Evolutionary conservation across 2,888 invertebrate genomes (phyloP).

Genomic region (Pseudoips prasinana): DNA sequence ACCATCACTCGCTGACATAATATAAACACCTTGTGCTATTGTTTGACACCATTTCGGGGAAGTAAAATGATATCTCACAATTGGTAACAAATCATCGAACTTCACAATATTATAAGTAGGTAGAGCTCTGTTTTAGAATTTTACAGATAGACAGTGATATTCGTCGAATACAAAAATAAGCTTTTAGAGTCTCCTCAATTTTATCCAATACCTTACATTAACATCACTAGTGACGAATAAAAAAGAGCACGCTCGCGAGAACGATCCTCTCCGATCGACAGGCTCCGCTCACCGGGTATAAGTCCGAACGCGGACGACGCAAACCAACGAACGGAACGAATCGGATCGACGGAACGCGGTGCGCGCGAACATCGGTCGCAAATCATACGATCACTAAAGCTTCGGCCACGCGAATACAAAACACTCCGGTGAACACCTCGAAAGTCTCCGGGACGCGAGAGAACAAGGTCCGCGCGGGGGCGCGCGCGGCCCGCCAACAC

Average conservation of each 20-base stretch:
- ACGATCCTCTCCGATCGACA: slow-evolving; percentile 61
- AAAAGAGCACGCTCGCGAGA: slow-evolving; percentile 68
- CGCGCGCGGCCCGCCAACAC: slow-evolving; percentile 56
- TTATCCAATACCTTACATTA: slow-evolving; percentile 73
- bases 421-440: slow-evolving; percentile 70
- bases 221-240: slow-evolving; percentile 71
- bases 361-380: slow-evolving; percentile 75
- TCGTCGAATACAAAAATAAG: slow-evolving; percentile 81
- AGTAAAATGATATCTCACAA: slow-evolving; percentile 72
- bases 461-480: slow-evolving; percentile 61
- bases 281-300: slow-evolving; percentile 55
- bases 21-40: slow-evolving; percentile 35
- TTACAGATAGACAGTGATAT: slow-evolving; percentile 73
- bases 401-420: slow-evolving; percentile 75
- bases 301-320: slow-evolving; percentile 48
- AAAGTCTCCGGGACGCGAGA: slow-evolving; percentile 62
- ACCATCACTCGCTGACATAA: slow-evolving; percentile 9
- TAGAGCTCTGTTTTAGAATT: slow-evolving; percentile 66
- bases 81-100: slow-evolving; percentile 44
- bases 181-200: slow-evolving; percentile 77
- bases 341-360: slow-evolving; percentile 60
- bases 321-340: slow-evolving; percentile 47
- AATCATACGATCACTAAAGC: slow-evolving; percentile 75
- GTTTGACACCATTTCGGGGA: slow-evolving; percentile 74
- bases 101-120: slow-evolving; percentile 44